Conservation (phyloP, 2,888 invertebrate genomes). For the Salticus scenicus region DNA sequence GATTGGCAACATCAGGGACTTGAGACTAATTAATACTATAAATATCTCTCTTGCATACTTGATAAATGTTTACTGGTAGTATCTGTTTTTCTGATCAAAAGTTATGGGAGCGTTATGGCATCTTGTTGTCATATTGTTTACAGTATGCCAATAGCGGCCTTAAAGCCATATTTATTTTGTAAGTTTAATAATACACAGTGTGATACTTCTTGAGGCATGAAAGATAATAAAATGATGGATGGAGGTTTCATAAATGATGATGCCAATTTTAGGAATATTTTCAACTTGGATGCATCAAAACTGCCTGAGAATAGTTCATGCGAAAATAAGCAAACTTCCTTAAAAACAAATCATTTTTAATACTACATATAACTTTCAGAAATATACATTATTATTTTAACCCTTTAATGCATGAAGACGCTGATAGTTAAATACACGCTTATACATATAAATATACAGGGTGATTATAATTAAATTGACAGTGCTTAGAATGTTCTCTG, state of each 20-base stretch:
- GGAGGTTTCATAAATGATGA: background rate
- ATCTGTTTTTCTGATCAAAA: background rate
- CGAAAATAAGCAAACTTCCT: too few species aligned
- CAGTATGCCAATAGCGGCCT: background rate
- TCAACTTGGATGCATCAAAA: background rate
- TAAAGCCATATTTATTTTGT: background rate
- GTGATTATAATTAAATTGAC: too few species aligned
- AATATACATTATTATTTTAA: too few species aligned
- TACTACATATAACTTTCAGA: too few species aligned
- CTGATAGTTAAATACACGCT: too few species aligned
- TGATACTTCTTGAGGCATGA: conserved; percentile 4
- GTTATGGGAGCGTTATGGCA: background rate
- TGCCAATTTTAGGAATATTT: background rate
- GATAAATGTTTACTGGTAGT: background rate
- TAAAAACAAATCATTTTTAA: background rate
- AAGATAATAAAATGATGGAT: background rate
- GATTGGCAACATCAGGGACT: background rate
- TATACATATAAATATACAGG: too few species aligned
- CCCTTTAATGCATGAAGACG: too few species aligned
- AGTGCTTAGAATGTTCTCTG: too few species aligned
- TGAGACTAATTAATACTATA: background rate
- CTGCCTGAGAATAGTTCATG: too few species aligned
- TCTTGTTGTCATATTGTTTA: background rate
- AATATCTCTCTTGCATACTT: background rate
- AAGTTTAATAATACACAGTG: background rate